Evolutionary conservation across 2,113 vertebrate species (phyloP), one percentile per base, ranked within the genome.

Genomic region (Coreoperca whiteheadi): DNA sequence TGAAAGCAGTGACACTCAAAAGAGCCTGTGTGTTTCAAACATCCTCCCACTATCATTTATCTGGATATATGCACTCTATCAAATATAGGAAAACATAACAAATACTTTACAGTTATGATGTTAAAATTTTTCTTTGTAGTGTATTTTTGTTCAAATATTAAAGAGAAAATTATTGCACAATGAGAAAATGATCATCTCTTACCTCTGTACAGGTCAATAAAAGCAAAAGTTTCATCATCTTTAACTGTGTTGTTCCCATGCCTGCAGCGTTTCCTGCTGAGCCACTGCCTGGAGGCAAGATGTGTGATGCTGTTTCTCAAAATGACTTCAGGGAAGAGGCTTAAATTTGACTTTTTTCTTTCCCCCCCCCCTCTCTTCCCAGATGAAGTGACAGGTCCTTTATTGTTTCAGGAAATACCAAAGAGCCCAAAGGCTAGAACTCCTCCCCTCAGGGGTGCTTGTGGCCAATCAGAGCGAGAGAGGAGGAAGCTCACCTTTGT

Each of bases 351-450:
- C 68, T 81, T 74, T 12, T 54, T 59, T 68, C 64, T 53, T n/a
- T 65, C 18, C 15, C 46, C 60, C 30, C 53, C 66, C 53, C 7
- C 59, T 60, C n/a, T 15, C 54, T 70, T 51, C 71, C 59, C 64
- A 74, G 53, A 82, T 89, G 67, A 84, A 83, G 79, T 74, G 82
- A 94, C 91, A 94, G 92, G 87, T 94, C 66, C 83, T 85, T 88
- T 93, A 93, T 94, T 95, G 95, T 96, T 93, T 93, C 89, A 91
- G 88, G 79, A 89, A 93, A 93, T 94, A 90, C 93, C 90, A 86
- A 91, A 90, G 83, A 84, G 84, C 88, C 91, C 83, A 87, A 34
- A 88, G 86, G 89, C 87, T 80, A 73, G 84, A 81, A 90, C 93
- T 93, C 94, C 93, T 89, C 93, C 92, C 88, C 90, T 81, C 37